Evolutionary conservation across 2,797 vertebrate species (phyloP), one percentile per base, ranked within the genome.

Genomic region (Periophthalmus magnuspinnatus): DNA sequence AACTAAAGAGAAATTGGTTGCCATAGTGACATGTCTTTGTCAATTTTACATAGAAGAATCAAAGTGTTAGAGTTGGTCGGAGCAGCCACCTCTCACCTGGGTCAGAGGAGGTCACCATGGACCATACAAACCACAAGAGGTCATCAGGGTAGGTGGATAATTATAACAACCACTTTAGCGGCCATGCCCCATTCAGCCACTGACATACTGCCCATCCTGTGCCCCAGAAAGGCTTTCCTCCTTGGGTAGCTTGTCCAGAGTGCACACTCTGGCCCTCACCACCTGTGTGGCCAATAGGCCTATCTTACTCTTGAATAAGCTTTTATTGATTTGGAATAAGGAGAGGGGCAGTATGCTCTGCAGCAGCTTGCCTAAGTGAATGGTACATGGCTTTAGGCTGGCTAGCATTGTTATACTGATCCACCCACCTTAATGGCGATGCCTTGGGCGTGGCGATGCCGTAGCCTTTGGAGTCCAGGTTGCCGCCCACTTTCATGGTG

Each of bases 141-240:
- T 87, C 97, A 97, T 99, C 97, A 99, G 97, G 97, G 97, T 97
- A 98, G 97, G 97, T 98, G 96, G 97, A 96, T 97, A 98, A 99
- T 96, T 98, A 98, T 99, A 99, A 98, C 97, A 98, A 99, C 96
- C 82, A 81, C 79, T 80, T 52, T 79, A 88, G 85, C 89, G 70
- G 86, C 87, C 88, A 88, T 91, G 87, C 69, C 70, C 79, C 86
- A 89, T 90, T 88, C 88, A 79, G 77, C 84, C 84, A 85, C 83
- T 87, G 65, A 50, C 86, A 78, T 86, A 87, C 89, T 89, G 85
- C 83, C 79, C 73, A 72, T 74, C 80, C 80, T 69, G 17, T 3
- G 36, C 36, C 60, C n/a, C 17, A n/a, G 60, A 36, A 5, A 58
- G 28, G 70, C 77, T 56, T 74, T 52, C 69, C 11, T 22, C 4